A percentile compares a stretch with the other conserved stretches of the same genome.
phyloP scores from a whole-genome alignment of 1,140 invertebrate genomes.

The Cyphomyrmex costatus region DNA sequence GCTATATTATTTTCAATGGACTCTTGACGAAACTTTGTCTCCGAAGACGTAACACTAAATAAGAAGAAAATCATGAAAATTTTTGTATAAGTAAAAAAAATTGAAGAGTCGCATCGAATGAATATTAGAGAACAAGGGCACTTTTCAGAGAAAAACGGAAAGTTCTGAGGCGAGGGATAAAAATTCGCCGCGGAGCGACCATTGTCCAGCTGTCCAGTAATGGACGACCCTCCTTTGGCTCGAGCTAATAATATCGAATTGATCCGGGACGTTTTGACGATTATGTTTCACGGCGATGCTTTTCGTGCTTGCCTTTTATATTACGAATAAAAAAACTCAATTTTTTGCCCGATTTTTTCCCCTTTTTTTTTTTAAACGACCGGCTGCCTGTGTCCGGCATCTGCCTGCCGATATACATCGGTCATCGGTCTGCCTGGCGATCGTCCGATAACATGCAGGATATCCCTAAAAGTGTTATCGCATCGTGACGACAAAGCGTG shows the following conservation, averaged over 20 bases:
- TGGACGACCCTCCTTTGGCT: conserved; percentile 77
- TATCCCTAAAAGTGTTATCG: background rate
- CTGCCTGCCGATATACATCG: conserved; percentile 58
- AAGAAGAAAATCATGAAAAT: background rate
- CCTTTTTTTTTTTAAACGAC: background rate
- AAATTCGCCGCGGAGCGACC: conserved; percentile 72
- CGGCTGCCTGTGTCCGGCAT: conserved; percentile 51
- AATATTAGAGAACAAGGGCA: background rate
- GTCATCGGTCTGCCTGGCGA: conserved; percentile 23
- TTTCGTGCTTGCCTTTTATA: conserved; percentile 76
- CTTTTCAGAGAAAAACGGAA: conserved; percentile 20
- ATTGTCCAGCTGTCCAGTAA: conserved; percentile 83
- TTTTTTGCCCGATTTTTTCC: conserved; percentile 73
- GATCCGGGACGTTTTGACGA: conserved; percentile 81
- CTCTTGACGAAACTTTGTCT: background rate
- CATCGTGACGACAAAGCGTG: background rate
- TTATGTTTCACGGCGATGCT: conserved; percentile 81
- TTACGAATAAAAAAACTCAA: conserved; percentile 71
- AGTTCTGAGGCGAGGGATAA: conserved; percentile 61
- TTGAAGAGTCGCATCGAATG: conserved; percentile 3
- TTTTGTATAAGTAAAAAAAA: conserved; percentile 35
- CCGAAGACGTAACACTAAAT: background rate
- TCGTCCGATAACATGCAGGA: conserved; percentile 41
- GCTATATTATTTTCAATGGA: background rate
- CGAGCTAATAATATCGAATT: conserved; percentile 81